Evolutionary conservation across 2,113 vertebrate species (phyloP), one percentile per base, ranked within the genome.

Genomic region (Hystrix brachyura): DNA sequence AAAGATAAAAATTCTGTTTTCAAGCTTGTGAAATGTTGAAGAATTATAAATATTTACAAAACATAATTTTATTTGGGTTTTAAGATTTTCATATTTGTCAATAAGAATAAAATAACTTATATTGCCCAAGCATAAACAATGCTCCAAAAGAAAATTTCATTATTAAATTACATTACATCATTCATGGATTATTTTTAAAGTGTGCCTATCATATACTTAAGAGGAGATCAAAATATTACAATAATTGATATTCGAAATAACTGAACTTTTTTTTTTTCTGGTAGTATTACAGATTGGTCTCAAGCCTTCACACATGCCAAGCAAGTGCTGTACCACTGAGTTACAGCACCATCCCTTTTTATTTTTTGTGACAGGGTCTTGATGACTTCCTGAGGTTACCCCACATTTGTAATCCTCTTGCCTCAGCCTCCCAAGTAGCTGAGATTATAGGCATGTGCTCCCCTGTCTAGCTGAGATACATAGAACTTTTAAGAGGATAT

Each of bases 171-270:
- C 1, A 48, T 72, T 23, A n/a, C 87, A 32, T 87, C n/a, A 90
- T 38, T 92, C 29, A 74, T 32, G 5, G 5, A 46, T 78, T 90
- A 93, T 83, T 74, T 87, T 15, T 74, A 59, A 90, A 53, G 34
- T 83, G 71, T 87, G 1, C 11, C 64, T 87, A 21, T 4, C 60
- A 7, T 82, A 23, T 81, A 71, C 87, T 87, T 69, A 74, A 93
- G 95, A 8, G 14, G 27, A 93, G 6, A 53, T 88, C 10, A 92
- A 94, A 92, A 84, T 92, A 38, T 59, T 79, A 90, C 46, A 69
- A 9, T 82, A 48, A 82, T 81, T 93, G 55, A 91, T 85, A 88
- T n/a, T 69, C 93, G 27, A 91, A n/a, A 87, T 92, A 93, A 7
- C 14, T 69, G 84, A 91, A 76, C 62, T 11, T 62, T 32, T 96